Conservation (phyloP, 1,140 invertebrate species). For the Oryctes rhinoceros region DNA sequence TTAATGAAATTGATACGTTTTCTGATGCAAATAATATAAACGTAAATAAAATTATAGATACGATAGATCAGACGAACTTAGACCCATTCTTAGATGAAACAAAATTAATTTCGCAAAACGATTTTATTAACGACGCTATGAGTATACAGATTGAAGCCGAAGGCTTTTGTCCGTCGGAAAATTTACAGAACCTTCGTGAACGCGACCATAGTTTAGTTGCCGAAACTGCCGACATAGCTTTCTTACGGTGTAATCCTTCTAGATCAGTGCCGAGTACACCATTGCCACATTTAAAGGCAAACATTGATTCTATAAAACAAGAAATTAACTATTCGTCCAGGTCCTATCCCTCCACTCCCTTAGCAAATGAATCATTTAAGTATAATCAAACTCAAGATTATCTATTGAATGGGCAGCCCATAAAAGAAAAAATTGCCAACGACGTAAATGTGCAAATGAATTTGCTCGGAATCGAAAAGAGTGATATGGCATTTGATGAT, state of each 20-base stretch:
- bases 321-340: conserved; percentile 64
- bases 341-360: conserved; percentile 72
- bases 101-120: conserved; percentile 47
- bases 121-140: conserved; percentile 61
- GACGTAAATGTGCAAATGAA: conserved; percentile 49
- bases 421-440: conserved; percentile 51
- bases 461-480: conserved; percentile 46
- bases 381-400: conserved; percentile 63
- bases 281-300: conserved; percentile 62
- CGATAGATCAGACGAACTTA: conserved; percentile 56
- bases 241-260: conserved; percentile 59
- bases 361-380: conserved; percentile 66
- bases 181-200: not conserved
- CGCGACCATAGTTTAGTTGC: not conserved
- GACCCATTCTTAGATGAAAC: conserved; percentile 12
- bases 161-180: conserved; percentile 58
- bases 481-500: conserved; percentile 49
- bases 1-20: conserved; percentile 71
- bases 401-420: conserved; percentile 58
- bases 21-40: conserved; percentile 63
- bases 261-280: conserved; percentile 72
- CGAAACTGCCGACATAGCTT: not conserved
- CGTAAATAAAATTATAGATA: conserved; percentile 64
- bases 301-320: conserved; percentile 51
- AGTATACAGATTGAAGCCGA: conserved; percentile 60